A percentile compares a stretch with the other conserved stretches of the same genome.
Evolutionary conservation across 2,888 invertebrate species (phyloP).

Genomic region (Pachydiplax longipennis): DNA sequence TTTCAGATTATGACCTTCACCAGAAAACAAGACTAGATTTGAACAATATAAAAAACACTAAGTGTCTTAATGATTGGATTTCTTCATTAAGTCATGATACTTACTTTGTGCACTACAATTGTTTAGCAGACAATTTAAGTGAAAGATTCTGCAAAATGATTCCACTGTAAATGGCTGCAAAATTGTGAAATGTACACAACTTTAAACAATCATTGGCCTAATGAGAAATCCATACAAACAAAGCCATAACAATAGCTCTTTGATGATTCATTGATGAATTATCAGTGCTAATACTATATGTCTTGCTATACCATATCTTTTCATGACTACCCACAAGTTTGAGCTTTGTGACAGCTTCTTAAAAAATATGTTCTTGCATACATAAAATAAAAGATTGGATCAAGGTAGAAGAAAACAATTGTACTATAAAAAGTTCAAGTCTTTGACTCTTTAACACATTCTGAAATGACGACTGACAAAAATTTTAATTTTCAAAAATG

Average conservation of each 20-base stretch:
- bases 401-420: neutral
- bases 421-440: neutral
- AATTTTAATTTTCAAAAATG: neutral
- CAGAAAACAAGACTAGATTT: constrained; percentile 32
- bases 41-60: neutral
- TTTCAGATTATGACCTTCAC: constrained; percentile 22
- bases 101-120: too few species aligned
- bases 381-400: neutral
- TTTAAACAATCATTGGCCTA: too few species aligned
- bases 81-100: too few species aligned
- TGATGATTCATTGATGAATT: too few species aligned
- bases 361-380: neutral
- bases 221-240: too few species aligned
- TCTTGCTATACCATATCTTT: constrained; percentile 10
- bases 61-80: neutral
- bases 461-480: neutral
- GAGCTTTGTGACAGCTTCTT: constrained; percentile 44
- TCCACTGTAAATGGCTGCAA: too few species aligned
- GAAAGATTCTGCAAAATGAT: too few species aligned
- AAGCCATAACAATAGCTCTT: too few species aligned
- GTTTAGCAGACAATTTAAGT: too few species aligned
- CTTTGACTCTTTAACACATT: neutral
- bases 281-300: constrained; percentile 7
- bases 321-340: constrained; percentile 42
- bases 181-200: too few species aligned